A percentile compares a stretch with the other conserved stretches of the same genome.
Evolutionary conservation across 2,888 invertebrate species (phyloP).

Genomic region (Melolontha melolontha): DNA sequence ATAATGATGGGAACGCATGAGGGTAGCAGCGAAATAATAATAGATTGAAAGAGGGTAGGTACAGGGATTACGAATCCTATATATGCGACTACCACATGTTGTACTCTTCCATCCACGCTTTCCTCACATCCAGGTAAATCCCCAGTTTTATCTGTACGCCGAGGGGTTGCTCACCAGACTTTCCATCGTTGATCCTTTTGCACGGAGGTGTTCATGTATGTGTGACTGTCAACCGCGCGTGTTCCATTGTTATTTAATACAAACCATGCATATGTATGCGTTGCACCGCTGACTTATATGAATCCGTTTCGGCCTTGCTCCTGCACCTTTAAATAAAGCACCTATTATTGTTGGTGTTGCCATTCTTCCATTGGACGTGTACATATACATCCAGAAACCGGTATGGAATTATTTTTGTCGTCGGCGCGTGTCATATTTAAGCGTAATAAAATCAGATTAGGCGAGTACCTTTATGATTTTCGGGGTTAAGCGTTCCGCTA

Average conservation of each 20-base stretch:
- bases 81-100: not conserved
- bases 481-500: not conserved
- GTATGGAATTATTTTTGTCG: constrained; percentile 41
- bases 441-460: constrained; percentile 40
- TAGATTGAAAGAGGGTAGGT: not conserved
- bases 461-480: constrained; percentile 11
- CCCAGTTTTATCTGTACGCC: constrained; percentile 31
- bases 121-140: constrained; percentile 48
- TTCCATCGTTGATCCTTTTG: constrained; percentile 50
- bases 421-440: constrained; percentile 38
- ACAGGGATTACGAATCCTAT: not conserved
- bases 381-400: not conserved
- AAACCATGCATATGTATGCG: constrained; percentile 5
- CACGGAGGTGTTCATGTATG: constrained; percentile 63
- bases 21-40: constrained; percentile 29
- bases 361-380: not conserved
- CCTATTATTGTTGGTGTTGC: constrained; percentile 27
- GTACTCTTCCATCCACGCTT: not conserved
- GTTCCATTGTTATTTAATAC: constrained; percentile 48
- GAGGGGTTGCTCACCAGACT: constrained; percentile 5
- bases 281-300: too few relatives aligned
- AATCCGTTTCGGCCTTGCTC: constrained; percentile 27
- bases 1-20: constrained; percentile 21
- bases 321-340: constrained; percentile 38
- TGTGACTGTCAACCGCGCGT: constrained; percentile 62